Evolutionary conservation across 1,140 invertebrate genomes (phyloP), one percentile per base, ranked within the genome.

Genomic region (Drosophila aff.): DNA sequence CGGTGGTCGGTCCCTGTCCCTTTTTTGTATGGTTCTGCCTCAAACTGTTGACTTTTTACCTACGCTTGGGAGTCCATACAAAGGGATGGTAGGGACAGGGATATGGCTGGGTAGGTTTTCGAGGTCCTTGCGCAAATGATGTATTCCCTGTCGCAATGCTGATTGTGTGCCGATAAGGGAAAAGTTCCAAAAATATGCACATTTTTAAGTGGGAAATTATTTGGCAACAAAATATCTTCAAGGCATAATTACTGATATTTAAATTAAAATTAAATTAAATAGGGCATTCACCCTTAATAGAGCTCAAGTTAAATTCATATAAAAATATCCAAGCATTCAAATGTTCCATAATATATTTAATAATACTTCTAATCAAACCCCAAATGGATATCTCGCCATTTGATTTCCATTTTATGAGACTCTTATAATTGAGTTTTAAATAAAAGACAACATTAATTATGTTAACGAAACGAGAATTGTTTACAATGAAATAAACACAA

Each of bases 91-190:
- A 38, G 52, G 52, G 21, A 23, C 11, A 55, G 33, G 53, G 15
- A 23, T 57, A 57, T 7, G 23, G 26, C 18, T 31, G 59, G 67
- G 46, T 52, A 73, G 36, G 47, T 53, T 69, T 67, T 38, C 4
- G 11, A 69, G 68, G 52, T 72, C 68, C 52, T 73, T 23, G 36
- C 40, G 16, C 11, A 23, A 60, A 59, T 71, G 43, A 73, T 72
- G 53, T 13, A 60, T 73, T 44, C 33, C 46, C 38, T 21, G 40
- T 59, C 43, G 38, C 18, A 7, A 18, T n/a, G 33, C 36, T 49
- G 72, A 75, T 75, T 49, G 69, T 23, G 53, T 74, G 41, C 47
- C 53, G 63, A 77, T 76, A 77, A 53, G 47, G 47, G 1, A 36
- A 15, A 16, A n/a, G 40, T 36, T 18, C 13, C n/a, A 6, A 58